phyloP scores from a whole-genome alignment of 92 coral and sea anemone genomes.

The Zoanthus gigantus region DNA sequence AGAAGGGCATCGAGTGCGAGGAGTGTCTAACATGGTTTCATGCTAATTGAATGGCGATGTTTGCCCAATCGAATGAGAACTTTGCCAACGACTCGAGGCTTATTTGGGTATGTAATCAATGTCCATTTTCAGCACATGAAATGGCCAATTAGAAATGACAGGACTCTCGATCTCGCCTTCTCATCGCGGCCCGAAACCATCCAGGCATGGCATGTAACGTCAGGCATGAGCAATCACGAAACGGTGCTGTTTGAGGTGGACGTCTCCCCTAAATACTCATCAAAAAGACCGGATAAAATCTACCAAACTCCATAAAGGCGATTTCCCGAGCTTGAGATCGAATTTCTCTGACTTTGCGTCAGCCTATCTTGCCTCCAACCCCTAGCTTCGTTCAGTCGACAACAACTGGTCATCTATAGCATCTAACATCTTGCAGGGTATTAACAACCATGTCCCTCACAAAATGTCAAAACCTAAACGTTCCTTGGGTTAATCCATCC shows the following conservation, averaged over 20 bases:
- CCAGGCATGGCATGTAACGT: not conserved
- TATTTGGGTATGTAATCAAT: not conserved
- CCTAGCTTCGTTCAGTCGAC: too few relatives aligned
- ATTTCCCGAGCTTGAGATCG: not conserved
- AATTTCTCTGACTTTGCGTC: too few relatives aligned
- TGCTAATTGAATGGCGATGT: too few relatives aligned
- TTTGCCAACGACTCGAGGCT: too few relatives aligned
- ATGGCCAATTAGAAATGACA: not conserved
- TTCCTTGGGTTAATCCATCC: slow-evolving; percentile 9
- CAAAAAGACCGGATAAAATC: not conserved
- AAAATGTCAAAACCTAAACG: not conserved
- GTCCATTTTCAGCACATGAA: not conserved
- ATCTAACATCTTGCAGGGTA: too few relatives aligned
- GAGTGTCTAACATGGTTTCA: too few relatives aligned
- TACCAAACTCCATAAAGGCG: not conserved
- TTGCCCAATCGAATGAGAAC: too few relatives aligned
- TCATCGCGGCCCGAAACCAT: not conserved
- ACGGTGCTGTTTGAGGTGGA: not conserved
- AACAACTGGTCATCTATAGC: too few relatives aligned
- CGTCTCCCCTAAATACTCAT: not conserved
- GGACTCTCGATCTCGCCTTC: too few relatives aligned
- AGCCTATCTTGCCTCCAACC: too few relatives aligned
- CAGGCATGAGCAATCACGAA: not conserved
- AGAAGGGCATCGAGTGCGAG: too few relatives aligned
- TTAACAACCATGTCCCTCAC: too few relatives aligned